phyloP scores from a whole-genome alignment of 1,140 invertebrate species.

The Elymnias hypermnestra region DNA sequence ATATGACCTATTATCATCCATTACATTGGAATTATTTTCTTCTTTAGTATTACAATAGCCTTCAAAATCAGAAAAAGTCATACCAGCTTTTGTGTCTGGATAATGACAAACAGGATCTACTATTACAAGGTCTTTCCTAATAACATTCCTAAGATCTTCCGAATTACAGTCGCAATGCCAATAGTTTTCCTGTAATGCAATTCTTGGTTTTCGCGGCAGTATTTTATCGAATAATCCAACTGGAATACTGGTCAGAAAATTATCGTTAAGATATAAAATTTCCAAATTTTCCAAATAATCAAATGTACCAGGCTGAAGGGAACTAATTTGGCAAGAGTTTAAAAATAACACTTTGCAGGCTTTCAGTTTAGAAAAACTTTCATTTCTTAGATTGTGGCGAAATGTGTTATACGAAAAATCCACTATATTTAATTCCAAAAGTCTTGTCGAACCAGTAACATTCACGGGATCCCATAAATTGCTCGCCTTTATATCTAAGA shows the following conservation, averaged over 20 bases:
- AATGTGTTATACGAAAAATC: constrained; percentile 55
- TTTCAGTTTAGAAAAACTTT: constrained; percentile 39
- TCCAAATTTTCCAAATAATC: constrained; percentile 45
- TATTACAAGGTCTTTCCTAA: constrained; percentile 26
- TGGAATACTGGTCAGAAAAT: constrained; percentile 41
- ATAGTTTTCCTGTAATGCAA: constrained; percentile 48
- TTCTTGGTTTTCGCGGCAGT: constrained; percentile 27
- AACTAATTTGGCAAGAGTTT: constrained; percentile 45
- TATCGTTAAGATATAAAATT: constrained; percentile 51
- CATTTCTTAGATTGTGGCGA: constrained; percentile 27
- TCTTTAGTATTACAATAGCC: constrained; percentile 28
- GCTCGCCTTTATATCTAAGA: constrained; percentile 37
- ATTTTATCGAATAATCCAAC: constrained; percentile 40
- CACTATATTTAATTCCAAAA: constrained; percentile 27
- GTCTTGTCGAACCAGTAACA: constrained; percentile 38
- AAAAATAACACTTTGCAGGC: constrained; percentile 47
- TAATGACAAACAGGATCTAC: constrained; percentile 41
- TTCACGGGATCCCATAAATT: constrained; percentile 44
- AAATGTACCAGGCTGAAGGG: constrained; percentile 48
- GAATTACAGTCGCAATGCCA: constrained; percentile 50
- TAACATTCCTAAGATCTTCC: constrained; percentile 34
- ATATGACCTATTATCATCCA: neutral
- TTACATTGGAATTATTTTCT: neutral
- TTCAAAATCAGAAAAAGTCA: constrained; percentile 41
- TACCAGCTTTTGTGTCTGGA: constrained; percentile 30